phyloP scores from a whole-genome alignment of 2,888 invertebrate species.

The Xanthorhoe designata region DNA sequence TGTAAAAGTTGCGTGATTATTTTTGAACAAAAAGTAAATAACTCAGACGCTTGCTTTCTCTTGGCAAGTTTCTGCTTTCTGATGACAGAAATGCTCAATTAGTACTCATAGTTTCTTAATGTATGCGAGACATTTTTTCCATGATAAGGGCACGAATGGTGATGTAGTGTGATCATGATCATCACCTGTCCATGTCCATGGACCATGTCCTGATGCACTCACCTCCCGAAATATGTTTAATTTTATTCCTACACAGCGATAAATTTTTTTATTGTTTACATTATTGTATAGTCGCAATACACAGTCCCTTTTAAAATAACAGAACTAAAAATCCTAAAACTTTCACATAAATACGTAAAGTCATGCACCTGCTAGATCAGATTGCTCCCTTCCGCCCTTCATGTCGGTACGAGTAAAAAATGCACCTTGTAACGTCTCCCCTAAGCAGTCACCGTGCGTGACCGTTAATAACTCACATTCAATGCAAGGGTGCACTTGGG shows the following conservation, averaged over 20 bases:
- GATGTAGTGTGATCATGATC: no score
- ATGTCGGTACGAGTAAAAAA: constrained; percentile 39
- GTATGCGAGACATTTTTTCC: neutral
- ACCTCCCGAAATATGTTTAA: no score
- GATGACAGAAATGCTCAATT: constrained; percentile 27
- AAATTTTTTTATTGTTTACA: neutral
- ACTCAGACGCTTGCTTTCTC: constrained; percentile 27
- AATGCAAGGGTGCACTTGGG: constrained; percentile 20
- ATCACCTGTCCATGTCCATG: no score
- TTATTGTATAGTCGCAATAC: neutral
- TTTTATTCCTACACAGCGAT: no score
- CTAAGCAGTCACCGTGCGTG: constrained; percentile 40
- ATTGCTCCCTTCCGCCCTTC: constrained; percentile 63
- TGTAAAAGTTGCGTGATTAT: constrained; percentile 8
- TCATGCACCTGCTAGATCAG: constrained; percentile 56
- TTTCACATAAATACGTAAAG: constrained; percentile 13
- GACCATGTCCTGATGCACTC: no score
- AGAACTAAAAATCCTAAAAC: constrained; percentile 4
- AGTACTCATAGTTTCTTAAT: constrained; percentile 8
- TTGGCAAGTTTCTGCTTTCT: constrained; percentile 28
- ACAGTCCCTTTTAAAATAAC: neutral
- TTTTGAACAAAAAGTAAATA: constrained; percentile 19
- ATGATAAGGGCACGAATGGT: neutral
- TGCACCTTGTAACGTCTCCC: constrained; percentile 46
- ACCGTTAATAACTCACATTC: constrained; percentile 25